Conservation (phyloP, 92 coral and sea anemone species). For the Isaurus tuberculatus region DNA sequence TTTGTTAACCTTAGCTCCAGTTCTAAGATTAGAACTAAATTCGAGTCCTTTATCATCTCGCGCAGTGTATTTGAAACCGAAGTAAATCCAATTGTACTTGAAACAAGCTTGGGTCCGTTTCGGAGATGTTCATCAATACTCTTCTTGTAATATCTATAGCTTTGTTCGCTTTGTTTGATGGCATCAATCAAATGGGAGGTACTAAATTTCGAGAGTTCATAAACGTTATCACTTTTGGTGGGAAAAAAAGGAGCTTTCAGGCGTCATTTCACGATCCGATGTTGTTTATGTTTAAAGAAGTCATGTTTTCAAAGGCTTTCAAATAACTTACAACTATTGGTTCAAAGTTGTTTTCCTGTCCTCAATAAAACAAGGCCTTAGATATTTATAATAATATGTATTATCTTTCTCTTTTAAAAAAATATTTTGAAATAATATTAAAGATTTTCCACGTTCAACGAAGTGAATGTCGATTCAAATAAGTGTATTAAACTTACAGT, state of each 20-base stretch:
- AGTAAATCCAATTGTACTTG: not conserved
- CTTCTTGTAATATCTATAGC: not conserved
- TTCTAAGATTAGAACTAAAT: not conserved
- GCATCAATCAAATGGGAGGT: constrained; percentile 36
- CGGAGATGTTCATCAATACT: not conserved
- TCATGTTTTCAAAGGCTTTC: no score
- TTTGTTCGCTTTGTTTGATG: constrained; percentile 18
- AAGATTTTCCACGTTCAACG: no score
- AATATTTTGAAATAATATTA: no score
- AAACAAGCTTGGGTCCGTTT: not conserved
- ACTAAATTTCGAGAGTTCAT: not conserved
- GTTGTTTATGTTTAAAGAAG: no score
- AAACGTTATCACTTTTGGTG: not conserved
- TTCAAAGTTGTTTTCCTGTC: no score
- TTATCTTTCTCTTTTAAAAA: no score
- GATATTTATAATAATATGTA: no score
- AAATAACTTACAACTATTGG: no score
- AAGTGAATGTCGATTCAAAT: no score
- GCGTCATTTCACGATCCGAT: no score
- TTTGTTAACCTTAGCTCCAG: not conserved
- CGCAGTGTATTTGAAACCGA: not conserved
- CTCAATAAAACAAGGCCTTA: no score
- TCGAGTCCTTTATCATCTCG: not conserved
- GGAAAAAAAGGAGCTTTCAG: not conserved
- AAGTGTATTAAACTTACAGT: no score